Percentiles rank a stretch among this genome's conserved stretches.
Conservation (phyloP, 2,797 vertebrate species). For the Dendrocincla fuliginosa region DNA sequence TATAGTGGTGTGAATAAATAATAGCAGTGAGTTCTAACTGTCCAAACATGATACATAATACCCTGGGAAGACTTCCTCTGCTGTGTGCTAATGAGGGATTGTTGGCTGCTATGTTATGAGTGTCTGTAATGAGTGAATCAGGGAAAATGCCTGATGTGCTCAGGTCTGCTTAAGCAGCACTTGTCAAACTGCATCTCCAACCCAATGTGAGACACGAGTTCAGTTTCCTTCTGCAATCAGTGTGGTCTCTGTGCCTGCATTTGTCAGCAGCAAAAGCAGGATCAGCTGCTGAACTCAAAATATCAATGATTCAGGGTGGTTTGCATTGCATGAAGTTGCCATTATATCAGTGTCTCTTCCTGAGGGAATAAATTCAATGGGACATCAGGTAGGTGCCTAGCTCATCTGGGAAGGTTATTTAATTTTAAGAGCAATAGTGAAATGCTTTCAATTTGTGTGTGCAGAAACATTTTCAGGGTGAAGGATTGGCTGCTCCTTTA, state of each 20-base stretch:
- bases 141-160: constrained; percentile 29
- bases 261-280: not conserved
- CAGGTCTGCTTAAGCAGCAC: constrained; percentile 41
- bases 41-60: constrained; percentile 72
- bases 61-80: constrained; percentile 52
- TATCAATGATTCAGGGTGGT: not conserved
- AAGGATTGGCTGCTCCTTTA: not conserved
- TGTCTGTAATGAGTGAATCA: constrained; percentile 44
- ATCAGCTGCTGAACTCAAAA: not conserved
- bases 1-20: constrained; percentile 76
- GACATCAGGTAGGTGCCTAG: not conserved
- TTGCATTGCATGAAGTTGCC: not conserved
- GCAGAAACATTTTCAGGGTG: not conserved
- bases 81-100: constrained; percentile 36
- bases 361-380: not conserved
- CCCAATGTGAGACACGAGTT: not conserved
- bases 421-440: not conserved
- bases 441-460: not conserved
- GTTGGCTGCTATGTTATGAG: constrained; percentile 44
- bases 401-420: not conserved
- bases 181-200: constrained; percentile 35
- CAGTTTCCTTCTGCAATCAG: not conserved
- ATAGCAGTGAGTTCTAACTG: constrained; percentile 66
- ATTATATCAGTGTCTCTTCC: not conserved
- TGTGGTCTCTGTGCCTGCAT: not conserved